Percentiles rank a stretch among this genome's conserved stretches.
These are phyloP conservation scores for Astreopora myriophthalma DNA, from an alignment of 64 coral and sea anemone species.

Conservation along the genomic window DNA sequence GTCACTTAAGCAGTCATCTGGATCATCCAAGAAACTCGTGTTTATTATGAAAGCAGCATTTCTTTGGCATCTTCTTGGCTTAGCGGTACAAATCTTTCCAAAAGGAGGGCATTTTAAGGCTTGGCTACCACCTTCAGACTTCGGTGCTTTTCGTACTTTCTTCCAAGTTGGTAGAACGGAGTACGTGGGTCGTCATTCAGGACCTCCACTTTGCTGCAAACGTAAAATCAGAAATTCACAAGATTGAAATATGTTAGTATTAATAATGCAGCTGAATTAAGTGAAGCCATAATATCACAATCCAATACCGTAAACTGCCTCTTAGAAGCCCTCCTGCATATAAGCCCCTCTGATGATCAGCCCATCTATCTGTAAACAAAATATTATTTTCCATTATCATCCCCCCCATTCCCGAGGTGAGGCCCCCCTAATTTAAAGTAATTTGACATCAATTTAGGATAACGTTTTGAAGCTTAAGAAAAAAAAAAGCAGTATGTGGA, in stretches of 20 bases:
- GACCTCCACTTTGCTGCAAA: neutral
- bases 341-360: neutral
- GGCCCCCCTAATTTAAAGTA: neutral
- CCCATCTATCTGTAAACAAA: neutral
- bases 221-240: neutral
- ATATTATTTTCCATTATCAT: neutral
- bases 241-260: neutral
- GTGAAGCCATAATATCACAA: too few relatives aligned
- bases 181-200: neutral
- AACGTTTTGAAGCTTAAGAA: neutral
- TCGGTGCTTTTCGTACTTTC: too few relatives aligned
- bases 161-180: neutral
- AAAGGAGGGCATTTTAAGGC: too few relatives aligned
- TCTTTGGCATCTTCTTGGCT: too few relatives aligned
- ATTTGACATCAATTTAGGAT: neutral
- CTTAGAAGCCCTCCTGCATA: neutral
- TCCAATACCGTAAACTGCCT: neutral
- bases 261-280: too few relatives aligned
- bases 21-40: too few relatives aligned
- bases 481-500: too few relatives aligned
- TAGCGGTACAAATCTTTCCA: too few relatives aligned
- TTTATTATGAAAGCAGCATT: too few relatives aligned
- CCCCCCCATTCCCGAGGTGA: neutral
- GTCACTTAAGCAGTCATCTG: too few relatives aligned
- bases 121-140: too few relatives aligned